Evolutionary conservation across 2,888 invertebrate genomes (phyloP), one percentile per base, ranked within the genome.

Genomic region (Euphydryas editha): DNA sequence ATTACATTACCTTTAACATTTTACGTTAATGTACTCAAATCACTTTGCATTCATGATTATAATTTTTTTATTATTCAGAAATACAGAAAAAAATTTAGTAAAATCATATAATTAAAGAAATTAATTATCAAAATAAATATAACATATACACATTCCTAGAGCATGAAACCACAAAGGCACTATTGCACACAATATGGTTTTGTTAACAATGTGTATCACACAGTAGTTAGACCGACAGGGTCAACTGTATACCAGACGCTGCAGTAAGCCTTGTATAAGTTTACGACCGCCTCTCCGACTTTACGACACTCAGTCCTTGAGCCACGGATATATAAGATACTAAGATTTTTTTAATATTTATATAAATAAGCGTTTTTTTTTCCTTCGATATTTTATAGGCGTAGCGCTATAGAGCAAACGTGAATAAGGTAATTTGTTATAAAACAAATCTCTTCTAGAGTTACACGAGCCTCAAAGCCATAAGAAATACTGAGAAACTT

Each of bases 251-350:
- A 68, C 64, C 69, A 62, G 67, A 64, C 64, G 69, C 69, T 67
- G 61, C 65, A 65, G 66, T 62, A 60, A 69, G 84, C 82, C 76
- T 79, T 70, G 82, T 84, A 86, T 82, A 81, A 87, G 84, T 90
- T 91, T 91, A 90, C 87, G 90, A 90, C 72, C 81, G 73, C 82
- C 84, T 84, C 83, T 84, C 82, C 79, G 80, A 82, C 84, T 90
- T 91, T 90, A 90, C 85, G 88, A 88, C 83, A 75, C 80, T 78
- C 80, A 79, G 84, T 84, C 83, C 75, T 81, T 80, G 72, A 70
- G 64, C 68, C 79, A 65, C 60, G 56, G 49, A 46, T 65, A 72
- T 67, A 67, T 66, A 68, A 67, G 57, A 64, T 54, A 59, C 56
- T 59, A 69, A 66, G 66, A 69, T 59, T 66, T 62, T n/a, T 58